These are phyloP conservation scores for Aphrophora alni DNA, from an alignment of 2,888 invertebrate species.

Conservation along the genomic window DNA sequence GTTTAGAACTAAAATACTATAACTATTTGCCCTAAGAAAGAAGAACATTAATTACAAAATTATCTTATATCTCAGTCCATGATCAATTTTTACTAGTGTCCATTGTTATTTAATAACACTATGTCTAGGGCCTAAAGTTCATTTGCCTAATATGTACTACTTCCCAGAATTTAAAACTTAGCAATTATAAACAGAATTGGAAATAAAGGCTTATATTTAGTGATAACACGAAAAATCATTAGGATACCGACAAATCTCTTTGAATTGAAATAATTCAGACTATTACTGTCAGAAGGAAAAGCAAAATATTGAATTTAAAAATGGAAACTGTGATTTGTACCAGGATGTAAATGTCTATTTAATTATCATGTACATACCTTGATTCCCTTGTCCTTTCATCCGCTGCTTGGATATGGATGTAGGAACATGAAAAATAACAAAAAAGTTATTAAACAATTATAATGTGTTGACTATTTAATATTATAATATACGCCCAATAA, in stretches of 20 bases:
- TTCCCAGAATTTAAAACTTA: no score
- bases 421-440: conserved; percentile 58
- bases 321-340: background rate
- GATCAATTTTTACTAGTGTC: no score
- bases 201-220: background rate
- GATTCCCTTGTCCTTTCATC: conserved; percentile 88
- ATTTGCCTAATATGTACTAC: no score
- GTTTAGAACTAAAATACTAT: no score
- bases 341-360: background rate
- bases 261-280: background rate
- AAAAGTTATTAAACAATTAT: conserved; percentile 53
- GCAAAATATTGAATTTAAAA: background rate
- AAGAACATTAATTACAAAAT: no score
- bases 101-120: no score
- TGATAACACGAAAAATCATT: background rate
- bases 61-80: no score
- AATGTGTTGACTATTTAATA: conserved; percentile 51
- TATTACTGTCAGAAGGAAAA: background rate
- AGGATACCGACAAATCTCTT: background rate
- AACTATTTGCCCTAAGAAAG: no score
- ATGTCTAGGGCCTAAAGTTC: no score
- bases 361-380: conserved; percentile 63
- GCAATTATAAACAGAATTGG: no score
- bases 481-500: conserved; percentile 51
- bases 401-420: conserved; percentile 66